phyloP scores from a whole-genome alignment of 2,797 vertebrate species.

The Gallinago stenura region DNA sequence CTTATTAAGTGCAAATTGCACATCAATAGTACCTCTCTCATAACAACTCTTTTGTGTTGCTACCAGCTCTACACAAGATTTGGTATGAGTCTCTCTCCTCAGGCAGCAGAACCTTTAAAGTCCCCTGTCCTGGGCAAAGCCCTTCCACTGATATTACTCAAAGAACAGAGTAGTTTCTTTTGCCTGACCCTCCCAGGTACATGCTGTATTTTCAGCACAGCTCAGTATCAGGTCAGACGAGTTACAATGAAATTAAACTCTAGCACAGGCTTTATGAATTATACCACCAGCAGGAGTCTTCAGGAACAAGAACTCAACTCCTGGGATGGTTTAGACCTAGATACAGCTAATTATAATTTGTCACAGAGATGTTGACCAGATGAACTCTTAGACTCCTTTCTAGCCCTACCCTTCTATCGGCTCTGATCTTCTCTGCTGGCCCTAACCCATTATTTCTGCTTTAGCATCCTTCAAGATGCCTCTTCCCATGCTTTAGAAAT shows the following conservation, averaged over 20 bases:
- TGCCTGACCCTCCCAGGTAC: background rate
- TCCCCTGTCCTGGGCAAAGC: background rate
- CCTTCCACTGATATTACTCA: no score
- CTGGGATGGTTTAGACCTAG: background rate
- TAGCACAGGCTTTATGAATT: background rate
- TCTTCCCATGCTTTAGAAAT: background rate
- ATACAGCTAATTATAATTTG: background rate
- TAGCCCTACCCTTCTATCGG: background rate
- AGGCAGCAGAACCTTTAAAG: background rate
- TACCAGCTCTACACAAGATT: background rate
- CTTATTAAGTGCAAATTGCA: background rate
- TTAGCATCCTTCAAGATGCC: background rate
- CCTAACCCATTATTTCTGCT: background rate
- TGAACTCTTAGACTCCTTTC: background rate
- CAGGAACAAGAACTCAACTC: background rate
- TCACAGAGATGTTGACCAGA: background rate
- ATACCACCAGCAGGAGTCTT: background rate
- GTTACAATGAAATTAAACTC: background rate
- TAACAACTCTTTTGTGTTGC: background rate
- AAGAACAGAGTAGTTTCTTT: background rate
- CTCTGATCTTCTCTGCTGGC: background rate
- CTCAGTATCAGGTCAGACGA: background rate
- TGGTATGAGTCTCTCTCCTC: rapidly evolving
- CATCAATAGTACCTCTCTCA: background rate
- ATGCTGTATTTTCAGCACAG: background rate